phyloP scores from a whole-genome alignment of 1,140 invertebrate species.

The Andricus grossulariae region DNA sequence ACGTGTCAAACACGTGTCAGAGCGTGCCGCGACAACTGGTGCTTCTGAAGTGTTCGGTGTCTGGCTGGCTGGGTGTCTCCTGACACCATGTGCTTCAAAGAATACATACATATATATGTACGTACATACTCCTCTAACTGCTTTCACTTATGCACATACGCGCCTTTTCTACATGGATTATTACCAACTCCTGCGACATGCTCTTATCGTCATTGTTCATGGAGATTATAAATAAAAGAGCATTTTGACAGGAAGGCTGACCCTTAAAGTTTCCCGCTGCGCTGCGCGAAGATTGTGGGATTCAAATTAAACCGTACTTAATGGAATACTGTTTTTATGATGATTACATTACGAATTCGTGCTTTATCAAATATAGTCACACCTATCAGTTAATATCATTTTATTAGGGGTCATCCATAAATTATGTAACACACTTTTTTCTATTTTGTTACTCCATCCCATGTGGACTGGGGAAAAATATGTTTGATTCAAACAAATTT shows the following conservation, averaged over 20 bases:
- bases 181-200: conserved; percentile 18
- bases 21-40: conserved; percentile 71
- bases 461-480: no score
- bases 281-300: background rate
- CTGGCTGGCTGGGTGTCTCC: conserved; percentile 53
- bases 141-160: conserved; percentile 43
- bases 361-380: no score
- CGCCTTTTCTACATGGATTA: conserved; percentile 36
- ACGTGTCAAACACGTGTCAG: conserved; percentile 72
- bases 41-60: conserved; percentile 56
- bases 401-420: no score
- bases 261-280: conserved; percentile 28
- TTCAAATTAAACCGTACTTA: background rate
- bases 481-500: no score
- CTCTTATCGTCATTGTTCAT: conserved; percentile 24
- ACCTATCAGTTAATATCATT: no score
- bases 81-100: conserved; percentile 66
- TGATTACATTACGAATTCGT: no score
- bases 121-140: conserved; percentile 6
- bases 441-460: no score
- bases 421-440: no score
- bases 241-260: conserved; percentile 40
- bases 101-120: conserved; percentile 27
- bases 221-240: conserved; percentile 45
- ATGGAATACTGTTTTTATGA: no score